Base-by-base conservation (phyloP, 2,888 invertebrate species). In the Rotaria macrura region DNA sequence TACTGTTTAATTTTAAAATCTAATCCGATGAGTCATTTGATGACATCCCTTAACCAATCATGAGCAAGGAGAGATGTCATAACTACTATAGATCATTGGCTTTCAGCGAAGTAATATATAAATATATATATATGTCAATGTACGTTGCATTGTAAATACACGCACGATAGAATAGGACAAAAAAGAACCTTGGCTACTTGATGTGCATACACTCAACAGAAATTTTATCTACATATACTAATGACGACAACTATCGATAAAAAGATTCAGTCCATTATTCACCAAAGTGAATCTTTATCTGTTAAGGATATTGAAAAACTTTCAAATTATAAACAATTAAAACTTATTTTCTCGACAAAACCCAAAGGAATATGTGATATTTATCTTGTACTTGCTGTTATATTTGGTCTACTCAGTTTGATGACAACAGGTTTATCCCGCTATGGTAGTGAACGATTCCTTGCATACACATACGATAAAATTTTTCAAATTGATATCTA, bases 101-200 rank as follows among this genome's bases (percentile, higher is more conserved):
- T 17, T 34, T 34, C 1, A 38, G 34, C 6, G 20, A 34, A 20
- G 6, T 65, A 20, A 6, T 34, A 17, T 65, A 34, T 89, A 52
- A 43, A 40, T 38, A 29, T 12, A 49, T 49, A 47, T 14, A 1
- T 47, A 47, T n/a, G n/a, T n/a, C n/a, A n/a, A n/a, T n/a, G n/a
- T n/a, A n/a, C n/a, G n/a, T n/a, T n/a, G n/a, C n/a, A n/a, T n/a
- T n/a, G n/a, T n/a, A n/a, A n/a, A n/a, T n/a, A n/a, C n/a, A n/a
- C n/a, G n/a, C n/a, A n/a, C n/a, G 47, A 47, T 12, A 47, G 14
- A 47, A 47, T 12, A 47, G 17, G 14, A 49, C 17, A 49, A 49
- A 49, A 17, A 49, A 17, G 0, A 49, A 9, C 9, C 49, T 49
- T 49, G 17, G 3, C 17, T 9, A 49, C 17, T 49, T 49, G 14